Percentiles rank a stretch among this genome's conserved stretches.
Conservation (phyloP, 2,113 vertebrate species). For the Gadus macrocephalus region DNA sequence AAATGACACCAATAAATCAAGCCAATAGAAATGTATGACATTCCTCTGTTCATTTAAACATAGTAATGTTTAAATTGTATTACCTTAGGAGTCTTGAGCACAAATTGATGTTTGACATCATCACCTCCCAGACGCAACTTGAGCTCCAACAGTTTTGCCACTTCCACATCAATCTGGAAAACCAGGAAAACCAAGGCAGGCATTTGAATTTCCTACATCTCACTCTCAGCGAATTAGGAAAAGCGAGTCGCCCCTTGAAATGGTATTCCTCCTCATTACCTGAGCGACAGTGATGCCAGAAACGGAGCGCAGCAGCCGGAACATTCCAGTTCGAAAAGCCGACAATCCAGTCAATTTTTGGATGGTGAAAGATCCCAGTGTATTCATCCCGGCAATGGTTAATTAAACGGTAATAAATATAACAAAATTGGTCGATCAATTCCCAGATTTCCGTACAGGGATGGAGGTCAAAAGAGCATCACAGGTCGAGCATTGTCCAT, state of each 20-base stretch:
- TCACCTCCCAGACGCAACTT: conserved; percentile 84
- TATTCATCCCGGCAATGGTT: conserved; percentile 34
- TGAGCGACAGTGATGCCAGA: conserved; percentile 66
- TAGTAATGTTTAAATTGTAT: not conserved
- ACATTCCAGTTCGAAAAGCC: conserved; percentile 30
- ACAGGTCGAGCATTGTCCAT: conserved; percentile 24
- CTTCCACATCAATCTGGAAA: conserved; percentile 79
- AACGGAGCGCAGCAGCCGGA: conserved; percentile 34
- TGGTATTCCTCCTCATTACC: conserved; percentile 50
- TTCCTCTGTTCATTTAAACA: too few species aligned
- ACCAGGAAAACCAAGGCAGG: conserved; percentile 4
- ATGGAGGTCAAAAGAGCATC: conserved; percentile 23
- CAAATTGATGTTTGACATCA: conserved; percentile 87
- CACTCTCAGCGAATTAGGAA: not conserved
- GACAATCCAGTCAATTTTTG: conserved; percentile 49
- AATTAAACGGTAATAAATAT: not conserved
- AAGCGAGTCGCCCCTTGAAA: not conserved
- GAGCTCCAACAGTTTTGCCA: conserved; percentile 86
- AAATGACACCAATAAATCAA: not conserved
- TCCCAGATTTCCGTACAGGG: conserved; percentile 1
- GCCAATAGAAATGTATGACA: not conserved
- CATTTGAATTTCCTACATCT: not conserved
- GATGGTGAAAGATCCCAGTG: conserved; percentile 47
- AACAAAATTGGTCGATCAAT: not conserved
- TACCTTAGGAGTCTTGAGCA: conserved; percentile 98